phyloP scores from a whole-genome alignment of 1,140 invertebrate species.

The Pogonus chalceus region DNA sequence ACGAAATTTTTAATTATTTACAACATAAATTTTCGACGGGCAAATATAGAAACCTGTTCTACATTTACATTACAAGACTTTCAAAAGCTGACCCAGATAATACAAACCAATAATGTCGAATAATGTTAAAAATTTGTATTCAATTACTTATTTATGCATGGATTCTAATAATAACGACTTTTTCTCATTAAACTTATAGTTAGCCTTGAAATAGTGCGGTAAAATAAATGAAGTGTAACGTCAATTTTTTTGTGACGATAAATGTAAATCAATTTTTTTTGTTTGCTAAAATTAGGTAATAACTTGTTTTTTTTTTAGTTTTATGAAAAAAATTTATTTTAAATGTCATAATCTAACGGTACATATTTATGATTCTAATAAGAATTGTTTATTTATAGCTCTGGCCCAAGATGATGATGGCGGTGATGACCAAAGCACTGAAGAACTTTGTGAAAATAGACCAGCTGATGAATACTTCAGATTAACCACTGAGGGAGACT shows the following conservation, averaged over 20 bases:
- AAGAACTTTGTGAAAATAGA: slow-evolving; percentile 75
- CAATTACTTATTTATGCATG: not conserved
- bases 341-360: slow-evolving; percentile 7
- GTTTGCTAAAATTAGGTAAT: not conserved
- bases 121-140: not conserved
- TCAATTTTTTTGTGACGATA: not conserved
- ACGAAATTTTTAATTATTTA: slow-evolving; percentile 10
- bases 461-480: slow-evolving; percentile 85
- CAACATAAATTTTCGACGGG: slow-evolving; percentile 12
- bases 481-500: slow-evolving; percentile 71
- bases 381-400: slow-evolving; percentile 20
- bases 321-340: not conserved
- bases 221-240: not conserved
- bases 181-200: not conserved
- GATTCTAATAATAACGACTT: not conserved
- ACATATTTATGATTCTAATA: not conserved
- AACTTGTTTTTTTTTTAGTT: not conserved
- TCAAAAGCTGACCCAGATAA: slow-evolving; percentile 21
- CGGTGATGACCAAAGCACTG: slow-evolving; percentile 57
- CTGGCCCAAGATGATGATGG: slow-evolving; percentile 50
- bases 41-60: slow-evolving; percentile 19
- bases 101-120: no score
- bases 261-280: not conserved
- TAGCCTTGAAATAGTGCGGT: not conserved
- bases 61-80: slow-evolving; percentile 16